Conservation (phyloP, 2,797 vertebrate genomes). For the Arrhamphus sclerolepis region DNA sequence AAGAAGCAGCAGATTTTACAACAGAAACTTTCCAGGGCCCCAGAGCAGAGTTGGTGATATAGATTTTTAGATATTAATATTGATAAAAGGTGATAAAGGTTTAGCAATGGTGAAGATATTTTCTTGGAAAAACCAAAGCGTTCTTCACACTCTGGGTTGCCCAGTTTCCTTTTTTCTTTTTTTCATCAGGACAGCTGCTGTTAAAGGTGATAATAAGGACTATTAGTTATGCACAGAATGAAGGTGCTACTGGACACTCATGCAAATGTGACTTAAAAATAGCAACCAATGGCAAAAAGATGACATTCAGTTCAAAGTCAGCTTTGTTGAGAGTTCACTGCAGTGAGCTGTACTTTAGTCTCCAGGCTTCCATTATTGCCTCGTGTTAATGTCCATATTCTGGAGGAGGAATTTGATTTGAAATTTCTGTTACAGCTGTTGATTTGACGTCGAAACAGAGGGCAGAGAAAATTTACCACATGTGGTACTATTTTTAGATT, state of each 20-base stretch:
- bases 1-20: conserved; percentile 55
- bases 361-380: conserved; percentile 42
- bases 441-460: conserved; percentile 34
- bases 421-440: conserved; percentile 28
- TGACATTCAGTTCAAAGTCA: conserved; percentile 50
- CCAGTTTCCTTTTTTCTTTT: conserved; percentile 15
- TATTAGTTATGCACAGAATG: conserved; percentile 60
- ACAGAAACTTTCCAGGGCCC: conserved; percentile 15
- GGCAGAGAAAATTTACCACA: conserved; percentile 35
- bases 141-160: conserved; percentile 21
- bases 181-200: conserved; percentile 26
- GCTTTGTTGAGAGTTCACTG: conserved; percentile 33
- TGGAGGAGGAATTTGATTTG: conserved; percentile 41
- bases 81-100: conserved; percentile 4
- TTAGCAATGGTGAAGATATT: conserved; percentile 5
- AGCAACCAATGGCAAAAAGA: conserved; percentile 51
- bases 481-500: conserved; percentile 46
- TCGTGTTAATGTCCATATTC: conserved; percentile 23
- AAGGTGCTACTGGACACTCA: conserved; percentile 52
- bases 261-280: conserved; percentile 72
- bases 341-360: conserved; percentile 25
- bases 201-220: conserved; percentile 40
- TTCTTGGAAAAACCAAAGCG: conserved; percentile 2
- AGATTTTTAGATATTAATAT: conserved; percentile 32
- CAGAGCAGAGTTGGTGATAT: conserved; percentile 8